These are phyloP conservation scores for Siderastrea radians DNA, from an alignment of 92 coral and sea anemone genomes.

Conservation along the genomic window DNA sequence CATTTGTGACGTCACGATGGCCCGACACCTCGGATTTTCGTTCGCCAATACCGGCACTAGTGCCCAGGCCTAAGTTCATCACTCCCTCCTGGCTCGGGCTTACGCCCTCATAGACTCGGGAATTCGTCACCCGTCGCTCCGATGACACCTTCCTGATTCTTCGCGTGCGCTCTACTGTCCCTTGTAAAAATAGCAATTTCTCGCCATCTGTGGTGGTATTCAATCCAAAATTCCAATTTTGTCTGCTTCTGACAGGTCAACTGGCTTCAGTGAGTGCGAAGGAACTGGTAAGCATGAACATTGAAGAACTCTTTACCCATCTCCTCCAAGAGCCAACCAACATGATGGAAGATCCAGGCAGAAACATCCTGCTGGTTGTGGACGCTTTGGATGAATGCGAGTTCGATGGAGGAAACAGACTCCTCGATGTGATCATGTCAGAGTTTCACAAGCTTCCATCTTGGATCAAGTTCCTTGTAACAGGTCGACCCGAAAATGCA, in stretches of 20 bases:
- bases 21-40: no score
- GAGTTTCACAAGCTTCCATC: constrained; percentile 69
- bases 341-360: constrained; percentile 59
- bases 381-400: constrained; percentile 83
- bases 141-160: no score
- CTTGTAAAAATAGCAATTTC: no score
- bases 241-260: constrained; percentile 33
- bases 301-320: constrained; percentile 59
- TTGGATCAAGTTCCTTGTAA: constrained; percentile 74
- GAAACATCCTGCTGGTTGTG: constrained; percentile 54
- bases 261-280: constrained; percentile 17
- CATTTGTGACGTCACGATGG: no score
- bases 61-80: no score
- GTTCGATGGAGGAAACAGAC: constrained; percentile 45
- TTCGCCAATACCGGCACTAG: no score
- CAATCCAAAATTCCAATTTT: background rate
- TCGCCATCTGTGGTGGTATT: background rate
- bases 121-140: no score
- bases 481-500: constrained; percentile 69
- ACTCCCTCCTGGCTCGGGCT: no score
- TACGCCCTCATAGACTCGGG: no score
- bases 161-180: no score
- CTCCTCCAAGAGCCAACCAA: constrained; percentile 75
- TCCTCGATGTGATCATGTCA: constrained; percentile 52
- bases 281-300: constrained; percentile 36